phyloP scores from a whole-genome alignment of 2,888 invertebrate species.

The Eristalis pertinax region DNA sequence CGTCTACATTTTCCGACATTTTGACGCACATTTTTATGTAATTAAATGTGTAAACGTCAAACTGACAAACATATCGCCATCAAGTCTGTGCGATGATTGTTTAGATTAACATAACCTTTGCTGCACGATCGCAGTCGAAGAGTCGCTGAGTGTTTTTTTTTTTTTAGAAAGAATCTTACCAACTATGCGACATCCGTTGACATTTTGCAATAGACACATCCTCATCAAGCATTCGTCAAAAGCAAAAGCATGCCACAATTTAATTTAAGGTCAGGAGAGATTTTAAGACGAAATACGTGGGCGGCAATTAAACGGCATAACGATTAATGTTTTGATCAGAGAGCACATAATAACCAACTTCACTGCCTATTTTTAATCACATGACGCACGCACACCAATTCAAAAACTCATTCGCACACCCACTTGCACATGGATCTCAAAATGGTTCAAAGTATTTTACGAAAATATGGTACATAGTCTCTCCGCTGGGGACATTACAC shows the following conservation, averaged over 20 bases:
- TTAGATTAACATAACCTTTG: neutral
- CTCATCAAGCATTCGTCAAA: neutral
- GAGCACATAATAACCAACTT: conserved; percentile 49
- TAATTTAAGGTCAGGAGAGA: conserved; percentile 18
- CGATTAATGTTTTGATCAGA: conserved; percentile 44
- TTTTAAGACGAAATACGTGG: neutral
- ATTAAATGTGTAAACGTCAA: neutral
- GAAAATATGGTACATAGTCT: neutral
- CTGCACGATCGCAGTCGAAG: neutral
- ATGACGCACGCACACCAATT: conserved; percentile 31
- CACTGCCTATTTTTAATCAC: conserved; percentile 56
- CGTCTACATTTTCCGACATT: neutral
- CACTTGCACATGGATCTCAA: conserved; percentile 14
- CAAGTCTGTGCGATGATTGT: neutral
- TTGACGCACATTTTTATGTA: neutral
- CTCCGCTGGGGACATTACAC: neutral
- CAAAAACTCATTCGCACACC: neutral
- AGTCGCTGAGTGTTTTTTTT: neutral
- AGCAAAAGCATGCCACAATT: neutral
- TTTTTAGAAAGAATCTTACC: neutral
- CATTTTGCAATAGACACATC: neutral
- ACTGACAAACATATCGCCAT: neutral
- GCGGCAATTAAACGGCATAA: conserved; percentile 20
- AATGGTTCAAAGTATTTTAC: conserved; percentile 2
- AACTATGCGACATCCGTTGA: neutral